Evolutionary conservation across 2,113 vertebrate genomes (phyloP), one percentile per base, ranked within the genome.

Genomic region (Xiphophorus maculatus): DNA sequence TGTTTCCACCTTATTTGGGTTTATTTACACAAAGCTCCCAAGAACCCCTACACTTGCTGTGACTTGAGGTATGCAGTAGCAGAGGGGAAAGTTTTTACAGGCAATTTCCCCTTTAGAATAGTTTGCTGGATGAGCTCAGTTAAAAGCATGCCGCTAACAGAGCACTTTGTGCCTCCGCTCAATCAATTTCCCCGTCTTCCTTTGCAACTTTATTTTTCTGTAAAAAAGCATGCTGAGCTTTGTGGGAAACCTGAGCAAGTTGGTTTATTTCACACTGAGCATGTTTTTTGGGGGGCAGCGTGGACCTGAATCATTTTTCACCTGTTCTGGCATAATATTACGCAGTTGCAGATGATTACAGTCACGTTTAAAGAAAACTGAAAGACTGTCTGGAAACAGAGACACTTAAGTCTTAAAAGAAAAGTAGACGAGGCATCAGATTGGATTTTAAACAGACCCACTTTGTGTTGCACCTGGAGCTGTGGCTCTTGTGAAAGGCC

Each of bases 1-100:
- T 71, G 15, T 89, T 89, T 88, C 73, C 87, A 90, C 91, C 87
- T 84, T 87, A 83, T 89, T 90, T 81, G 66, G 80, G 68, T 92
- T 90, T 89, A 77, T 89, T 91, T 87, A 84, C 75, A 77, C 33
- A 40, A 62, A 67, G 79, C 77, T 73, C 40, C 40, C 70, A 69
- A 58, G 83, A 68, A 58, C 28, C 17, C 71, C 74, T 66, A 76
- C 48, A 66, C 71, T 85, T 76, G 73, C 25, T 28, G 44, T 15
- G 9, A 62, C 79, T 75, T 81, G 63, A 66, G 69, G 69, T 70
- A 81, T 19, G 54, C 71, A 65, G 70, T 17, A 33, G 80, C 66
- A 66, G 30, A 17, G 72, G 10, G 28, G 70, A 63, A 80, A 48
- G 66, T 77, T 86, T 89, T 91, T 87, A 84, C 74, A 76, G 72